Base-by-base conservation (phyloP, 2,888 invertebrate genomes). In the Metallyticus violacea region DNA sequence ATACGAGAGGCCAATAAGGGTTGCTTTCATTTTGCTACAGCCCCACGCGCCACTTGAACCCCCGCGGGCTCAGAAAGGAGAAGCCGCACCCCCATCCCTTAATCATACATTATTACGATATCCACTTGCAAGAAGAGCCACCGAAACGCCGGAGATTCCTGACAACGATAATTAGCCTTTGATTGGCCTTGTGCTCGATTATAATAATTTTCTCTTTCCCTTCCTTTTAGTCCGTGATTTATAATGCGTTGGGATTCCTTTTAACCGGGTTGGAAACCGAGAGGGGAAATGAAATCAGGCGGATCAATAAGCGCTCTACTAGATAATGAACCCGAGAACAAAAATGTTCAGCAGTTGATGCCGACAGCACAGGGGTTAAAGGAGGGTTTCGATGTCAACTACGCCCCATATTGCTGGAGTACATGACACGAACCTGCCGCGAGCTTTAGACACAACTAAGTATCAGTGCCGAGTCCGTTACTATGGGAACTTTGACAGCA, bases 91-190 rank as follows among this genome's bases (percentile, higher is more conserved):
- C 40, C 40, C 15, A 9, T 62, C 27, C 76, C 76, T 81, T 81
- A 81, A 81, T 81, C 81, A 81, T 7, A 81, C 76, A 82, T 82
- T 62, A 82, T 82, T 82, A 82, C 26, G 82, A 82, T 82, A 82
- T 82, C 82, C 82, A 26, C 29, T 80, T 28, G 79, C 79, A 27
- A 29, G 40, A 15, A 62, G 40, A 62, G 22, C 40, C 40, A 28
- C 27, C 28, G 27, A 80, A n/a, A 28, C 28, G 28, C 15, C 28
- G 9, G 4, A 62, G 81, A n/a, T n/a, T n/a, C n/a, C n/a, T n/a
- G n/a, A n/a, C 40, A 81, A 4, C 22, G 7, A 6, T 82, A 82
- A 82, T 82, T 82, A 62, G 26, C 62, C 26, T 82, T 26, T 82
- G 26, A 62, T 82, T 62, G 22, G 40, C 26, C 85, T 26, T 80